A percentile compares a stretch with the other conserved stretches of the same genome.
Conservation (phyloP, 1,140 invertebrate genomes). For the Drosophila asahinai region DNA sequence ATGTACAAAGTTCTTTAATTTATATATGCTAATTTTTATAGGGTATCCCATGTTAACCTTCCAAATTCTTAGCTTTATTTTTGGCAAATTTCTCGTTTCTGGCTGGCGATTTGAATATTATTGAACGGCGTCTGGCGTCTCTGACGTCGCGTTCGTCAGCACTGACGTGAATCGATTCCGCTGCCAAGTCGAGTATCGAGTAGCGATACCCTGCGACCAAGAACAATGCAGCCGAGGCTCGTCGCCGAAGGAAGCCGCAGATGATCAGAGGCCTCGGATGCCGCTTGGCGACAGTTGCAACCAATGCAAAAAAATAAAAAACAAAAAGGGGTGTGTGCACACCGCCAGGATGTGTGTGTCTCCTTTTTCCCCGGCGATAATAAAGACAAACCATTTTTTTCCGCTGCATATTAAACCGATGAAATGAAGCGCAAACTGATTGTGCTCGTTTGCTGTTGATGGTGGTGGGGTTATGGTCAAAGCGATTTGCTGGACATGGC, state of each 20-base stretch:
- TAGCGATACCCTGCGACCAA: not conserved
- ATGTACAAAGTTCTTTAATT: too few species aligned
- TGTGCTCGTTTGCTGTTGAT: constrained; percentile 37
- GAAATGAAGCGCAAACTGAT: constrained; percentile 77
- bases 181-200: constrained; percentile 7
- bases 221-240: constrained; percentile 18
- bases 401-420: constrained; percentile 61
- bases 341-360: constrained; percentile 30
- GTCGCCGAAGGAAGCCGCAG: constrained; percentile 7
- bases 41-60: not conserved
- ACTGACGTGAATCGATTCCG: constrained; percentile 39
- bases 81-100: constrained; percentile 22
- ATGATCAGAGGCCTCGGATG: constrained; percentile 43
- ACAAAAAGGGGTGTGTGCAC: constrained; percentile 26
- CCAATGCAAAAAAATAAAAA: not conserved
- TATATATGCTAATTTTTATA: not conserved
- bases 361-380: constrained; percentile 45
- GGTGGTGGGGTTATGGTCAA: constrained; percentile 40
- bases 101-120: constrained; percentile 48
- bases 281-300: constrained; percentile 50
- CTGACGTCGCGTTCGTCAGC: too few species aligned
- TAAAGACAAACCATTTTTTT: constrained; percentile 69
- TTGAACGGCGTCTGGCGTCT: constrained; percentile 39
- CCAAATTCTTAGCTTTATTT: not conserved
- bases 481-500: constrained; percentile 72